Base-by-base conservation (phyloP, 2,888 invertebrate species). In the Cephus pulcher region DNA sequence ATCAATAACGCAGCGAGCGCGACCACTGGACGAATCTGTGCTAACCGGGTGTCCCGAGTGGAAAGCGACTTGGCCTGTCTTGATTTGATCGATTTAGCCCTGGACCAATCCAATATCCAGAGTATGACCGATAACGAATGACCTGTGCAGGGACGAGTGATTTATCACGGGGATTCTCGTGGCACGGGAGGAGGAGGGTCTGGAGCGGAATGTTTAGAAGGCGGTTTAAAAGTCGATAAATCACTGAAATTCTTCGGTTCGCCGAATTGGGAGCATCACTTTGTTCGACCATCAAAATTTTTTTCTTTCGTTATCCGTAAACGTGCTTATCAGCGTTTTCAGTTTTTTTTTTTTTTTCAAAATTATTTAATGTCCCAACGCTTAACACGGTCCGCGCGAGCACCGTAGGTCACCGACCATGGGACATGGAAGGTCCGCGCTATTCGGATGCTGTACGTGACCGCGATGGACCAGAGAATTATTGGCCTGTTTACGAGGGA, bases 1-100 rank as follows among this genome's bases (percentile, higher is more conserved):
- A 80, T 81, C 81, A 81, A 81, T 81, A 77, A 33, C 78, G 71
- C 81, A 73, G 76, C 56, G 73, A 74, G 73, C 76, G 80, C 71
- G 56, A 56, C 56, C 23, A 23, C 9, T 9, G 56, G 56, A 23
- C 56, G 23, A 56, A 56, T 56, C 56, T 2, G 23, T 23, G 56
- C 23, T 56, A 56, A 56, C 56, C 56, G 56, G 56, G 56, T 56
- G 23, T 56, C 23, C 56, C 56, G 56, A 1, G 56, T 23, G 6
- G 23, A 56, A 56, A 23, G 23, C 6, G 56, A 56, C 56, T 56
- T 6, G 56, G 56, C 23, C 23, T 9, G 23, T 56, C 56, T 56
- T 15, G 2, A 56, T 56, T 56, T 23, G 9, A 56, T 56, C 56
- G 23, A 23, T 23, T 56, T 56, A 9, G 23, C 1, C 56, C 15